These are phyloP conservation scores for Chionomys nivalis DNA, from an alignment of 2,113 vertebrate species.

Conservation along the genomic window DNA sequence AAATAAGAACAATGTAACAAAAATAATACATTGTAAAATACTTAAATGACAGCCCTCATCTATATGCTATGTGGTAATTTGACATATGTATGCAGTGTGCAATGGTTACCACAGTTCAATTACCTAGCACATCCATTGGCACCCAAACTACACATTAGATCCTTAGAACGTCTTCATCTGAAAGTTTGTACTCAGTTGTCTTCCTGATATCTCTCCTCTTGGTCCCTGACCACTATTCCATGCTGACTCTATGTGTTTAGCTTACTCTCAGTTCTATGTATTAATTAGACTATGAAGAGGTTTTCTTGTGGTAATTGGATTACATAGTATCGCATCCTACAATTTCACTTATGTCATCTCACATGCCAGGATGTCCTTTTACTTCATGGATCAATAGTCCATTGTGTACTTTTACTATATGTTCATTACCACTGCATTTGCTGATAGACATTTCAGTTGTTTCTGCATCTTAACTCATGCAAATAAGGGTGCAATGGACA, in stretches of 20 bases:
- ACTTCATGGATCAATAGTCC: background rate
- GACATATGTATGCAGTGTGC: background rate
- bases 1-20: conserved; percentile 33
- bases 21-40: background rate
- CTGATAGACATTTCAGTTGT: background rate
- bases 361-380: background rate
- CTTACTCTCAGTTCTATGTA: background rate
- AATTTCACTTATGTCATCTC: background rate
- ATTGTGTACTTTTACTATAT: background rate
- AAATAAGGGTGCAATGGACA: background rate
- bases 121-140: background rate
- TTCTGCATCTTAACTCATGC: background rate
- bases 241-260: background rate
- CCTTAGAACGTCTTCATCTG: background rate
- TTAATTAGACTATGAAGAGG: background rate
- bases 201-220: background rate
- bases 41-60: background rate
- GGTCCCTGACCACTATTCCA: background rate
- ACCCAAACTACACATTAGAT: background rate
- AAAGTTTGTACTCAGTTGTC: background rate
- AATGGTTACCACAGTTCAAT: background rate
- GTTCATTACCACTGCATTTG: background rate
- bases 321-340: background rate
- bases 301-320: background rate
- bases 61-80: background rate